Evolutionary conservation across 2,113 vertebrate genomes (phyloP).

Genomic region (Ia io): DNA sequence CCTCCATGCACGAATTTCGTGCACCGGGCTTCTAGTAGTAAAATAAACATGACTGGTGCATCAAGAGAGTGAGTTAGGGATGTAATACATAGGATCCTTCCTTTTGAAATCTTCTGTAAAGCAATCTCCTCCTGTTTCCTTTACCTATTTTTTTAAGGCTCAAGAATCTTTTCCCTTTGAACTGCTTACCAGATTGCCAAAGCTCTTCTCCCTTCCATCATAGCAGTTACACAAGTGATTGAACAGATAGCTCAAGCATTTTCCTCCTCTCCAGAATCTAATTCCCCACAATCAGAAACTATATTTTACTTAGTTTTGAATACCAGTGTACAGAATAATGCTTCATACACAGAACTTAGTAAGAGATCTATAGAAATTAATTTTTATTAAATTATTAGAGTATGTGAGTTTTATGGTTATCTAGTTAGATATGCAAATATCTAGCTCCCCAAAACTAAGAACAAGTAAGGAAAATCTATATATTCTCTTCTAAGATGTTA

Average conservation of each 20-base stretch:
- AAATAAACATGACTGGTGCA: not conserved
- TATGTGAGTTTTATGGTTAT: not conserved
- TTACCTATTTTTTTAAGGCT: not conserved
- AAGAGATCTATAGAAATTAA: not conserved
- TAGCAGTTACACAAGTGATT: not conserved
- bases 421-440: not conserved
- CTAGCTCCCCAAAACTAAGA: not conserved
- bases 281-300: not conserved
- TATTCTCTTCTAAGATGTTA: not conserved
- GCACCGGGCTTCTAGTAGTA: too few relatives aligned
- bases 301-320: not conserved
- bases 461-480: not conserved
- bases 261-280: not conserved
- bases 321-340: not conserved
- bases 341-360: not conserved
- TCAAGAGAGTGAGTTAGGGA: not conserved
- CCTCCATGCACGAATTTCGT: too few relatives aligned
- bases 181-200: not conserved
- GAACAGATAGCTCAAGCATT: not conserved
- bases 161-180: not conserved
- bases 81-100: not conserved
- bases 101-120: not conserved
- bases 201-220: not conserved
- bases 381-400: not conserved
- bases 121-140: not conserved